These are phyloP conservation scores for Hirtodrosophila duncani DNA, from an alignment of 2,888 invertebrate genomes.

Conservation along the genomic window DNA sequence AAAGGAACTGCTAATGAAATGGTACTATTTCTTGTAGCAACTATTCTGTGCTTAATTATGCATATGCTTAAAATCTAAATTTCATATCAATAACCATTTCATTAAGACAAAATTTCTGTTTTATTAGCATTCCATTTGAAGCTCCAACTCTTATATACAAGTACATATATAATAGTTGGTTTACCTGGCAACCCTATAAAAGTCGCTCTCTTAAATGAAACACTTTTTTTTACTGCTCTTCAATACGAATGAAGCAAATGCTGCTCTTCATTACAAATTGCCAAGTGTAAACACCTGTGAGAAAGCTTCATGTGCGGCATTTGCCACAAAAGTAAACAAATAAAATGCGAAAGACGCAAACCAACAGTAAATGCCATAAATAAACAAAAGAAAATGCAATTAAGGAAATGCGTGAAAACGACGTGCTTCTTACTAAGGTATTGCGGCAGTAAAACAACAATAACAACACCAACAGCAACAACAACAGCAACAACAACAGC, in stretches of 20 bases:
- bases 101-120: too few relatives aligned
- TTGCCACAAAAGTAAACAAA: conserved; percentile 48
- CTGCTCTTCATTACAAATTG: conserved; percentile 31
- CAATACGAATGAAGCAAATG: not conserved
- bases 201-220: conserved; percentile 15
- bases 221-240: not conserved
- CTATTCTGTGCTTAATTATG: too few relatives aligned
- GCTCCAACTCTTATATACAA: too few relatives aligned
- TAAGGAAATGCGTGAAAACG: conserved; percentile 49
- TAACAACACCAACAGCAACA: too few relatives aligned
- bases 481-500: too few relatives aligned
- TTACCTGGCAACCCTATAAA: conserved; percentile 38
- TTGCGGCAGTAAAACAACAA: too few relatives aligned
- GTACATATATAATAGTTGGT: too few relatives aligned
- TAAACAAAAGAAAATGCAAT: conserved; percentile 27
- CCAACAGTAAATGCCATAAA: conserved; percentile 15
- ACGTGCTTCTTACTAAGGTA: conserved; percentile 2
- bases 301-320: conserved; percentile 47
- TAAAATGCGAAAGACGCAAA: conserved; percentile 10
- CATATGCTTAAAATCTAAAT: too few relatives aligned
- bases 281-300: conserved; percentile 55
- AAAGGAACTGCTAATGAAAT: too few relatives aligned
- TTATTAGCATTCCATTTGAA: too few relatives aligned
- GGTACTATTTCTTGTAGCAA: too few relatives aligned
- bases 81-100: too few relatives aligned